Base-by-base conservation (phyloP, 2,113 vertebrate species). In the Nycticorax nycticorax region DNA sequence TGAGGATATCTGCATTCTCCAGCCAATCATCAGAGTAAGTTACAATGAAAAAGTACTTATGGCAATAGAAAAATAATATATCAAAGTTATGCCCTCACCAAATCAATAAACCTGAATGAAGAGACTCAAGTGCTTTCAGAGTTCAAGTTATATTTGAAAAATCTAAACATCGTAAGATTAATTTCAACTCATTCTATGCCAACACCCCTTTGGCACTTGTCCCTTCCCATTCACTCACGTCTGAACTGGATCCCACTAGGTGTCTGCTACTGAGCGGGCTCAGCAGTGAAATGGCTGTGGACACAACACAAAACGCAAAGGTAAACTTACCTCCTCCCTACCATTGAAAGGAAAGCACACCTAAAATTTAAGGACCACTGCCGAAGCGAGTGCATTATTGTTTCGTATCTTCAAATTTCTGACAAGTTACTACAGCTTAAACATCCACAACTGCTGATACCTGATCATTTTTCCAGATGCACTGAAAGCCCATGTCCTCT, bases 401-500 rank as follows among this genome's bases (percentile, higher is more conserved):
- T 30, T 52, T 39, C 41, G 6, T 6, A 1, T n/a, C 52, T 37
- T 33, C n/a, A 71, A 27, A 71, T 27, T 92, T 48, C 76, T 60
- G 52, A 33, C n/a, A 8, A 12, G 41, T 24, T 55, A 12, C 43
- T 59, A 16, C 1, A 0, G 13, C 16, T 45, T 6, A 8, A 88
- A 41, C 17, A 6, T 8, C 53, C 68, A 5, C 28, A 66, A 0
- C 13, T 67, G 43, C 63, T 30, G n/a, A 13, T 97, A 97, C 97
- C 96, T 97, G 93, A 80, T 90, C 95, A 96, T 97, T 92, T 60
- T 47, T 75, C 68, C 95, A 96, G 91, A 30, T 3, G 81, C 64
- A 77, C 71, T 83, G 96, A 90, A 93, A 92, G 95, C 95, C 96
- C 96, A 97, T 96, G 94, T 97, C 96, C 96, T 95, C 91, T 17